Base-by-base conservation (phyloP, 2,888 invertebrate genomes). In the Euplagia quadripunctaria region DNA sequence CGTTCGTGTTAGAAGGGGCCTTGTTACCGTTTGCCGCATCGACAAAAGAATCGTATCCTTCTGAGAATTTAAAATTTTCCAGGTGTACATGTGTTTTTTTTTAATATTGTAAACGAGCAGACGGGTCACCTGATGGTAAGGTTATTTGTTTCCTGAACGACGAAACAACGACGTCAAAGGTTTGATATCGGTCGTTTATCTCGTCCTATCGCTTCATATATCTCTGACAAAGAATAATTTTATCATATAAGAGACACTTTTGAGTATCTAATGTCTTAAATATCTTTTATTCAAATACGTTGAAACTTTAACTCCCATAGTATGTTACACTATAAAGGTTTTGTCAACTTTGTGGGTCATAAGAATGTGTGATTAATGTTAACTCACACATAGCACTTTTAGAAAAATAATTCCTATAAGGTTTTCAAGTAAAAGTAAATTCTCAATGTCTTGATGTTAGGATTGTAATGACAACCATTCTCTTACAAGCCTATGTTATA, bases 11-110 rank as follows among this genome's bases (percentile, higher is more conserved):
- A 80, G 75, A 74, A 71, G 64, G 72, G 49, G 51, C 61, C 31
- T 77, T 81, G 79, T 80, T 80, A 67, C 55, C 14, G 41, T 64
- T 70, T 41, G 46, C 51, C 31, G 68, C 64, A 43, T 68, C 2
- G 31, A 31, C 68, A 31, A 31, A 31, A 31, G 31, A 31, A 31
- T 31, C 31, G 31, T 31, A 1, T 1, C 1, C 31, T 31, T 31
- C 31, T 31, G 1, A 31, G 31, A 31, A 31, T 31, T 2, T 1
- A 31, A 31, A 31, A 31, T 31, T 31, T 31, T 31, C 31, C 31
- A 46, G 43, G 43, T 46, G 43, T 31, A 31, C 43, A 8, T 8
- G 43, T 46, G 43, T 46, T n/a, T n/a, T n/a, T n/a, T n/a, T n/a
- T n/a, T n/a, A n/a, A n/a, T n/a, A n/a, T n/a, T n/a, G n/a, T n/a